Percentiles rank a stretch among this genome's conserved stretches.
Conservation (phyloP, 2,797 vertebrate genomes). For the Tokudaia muenninki region DNA sequence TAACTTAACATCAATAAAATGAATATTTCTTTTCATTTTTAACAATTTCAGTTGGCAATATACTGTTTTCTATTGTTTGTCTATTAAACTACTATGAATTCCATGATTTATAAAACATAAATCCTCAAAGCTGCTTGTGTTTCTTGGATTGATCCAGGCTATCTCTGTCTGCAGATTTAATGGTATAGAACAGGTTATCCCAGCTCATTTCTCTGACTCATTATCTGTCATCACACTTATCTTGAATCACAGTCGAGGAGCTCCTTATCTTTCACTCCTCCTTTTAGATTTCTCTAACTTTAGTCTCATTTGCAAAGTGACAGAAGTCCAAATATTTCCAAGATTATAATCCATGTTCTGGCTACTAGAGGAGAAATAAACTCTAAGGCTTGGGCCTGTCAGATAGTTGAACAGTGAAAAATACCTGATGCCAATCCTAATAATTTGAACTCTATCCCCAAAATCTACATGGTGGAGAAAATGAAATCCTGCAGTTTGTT, state of each 20-base stretch:
- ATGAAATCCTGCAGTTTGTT: background rate
- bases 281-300: background rate
- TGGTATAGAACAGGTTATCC: background rate
- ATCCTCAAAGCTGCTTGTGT: background rate
- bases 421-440: background rate
- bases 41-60: background rate
- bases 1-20: background rate
- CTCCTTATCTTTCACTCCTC: background rate
- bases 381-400: background rate
- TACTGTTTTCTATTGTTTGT: background rate
- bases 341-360: background rate
- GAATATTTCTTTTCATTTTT: constrained; percentile 3
- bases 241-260: background rate
- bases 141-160: background rate
- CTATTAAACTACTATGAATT: background rate
- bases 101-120: background rate
- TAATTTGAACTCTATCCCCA: background rate
- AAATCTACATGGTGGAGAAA: background rate
- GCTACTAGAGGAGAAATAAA: background rate
- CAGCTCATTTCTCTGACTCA: background rate
- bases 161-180: background rate
- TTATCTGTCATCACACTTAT: background rate
- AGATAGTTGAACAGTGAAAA: background rate
- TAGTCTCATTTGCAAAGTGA: background rate
- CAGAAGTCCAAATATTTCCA: background rate